These are phyloP conservation scores for Macrostomum lignano DNA, from an alignment of 1,140 invertebrate species.

Conservation along the genomic window DNA sequence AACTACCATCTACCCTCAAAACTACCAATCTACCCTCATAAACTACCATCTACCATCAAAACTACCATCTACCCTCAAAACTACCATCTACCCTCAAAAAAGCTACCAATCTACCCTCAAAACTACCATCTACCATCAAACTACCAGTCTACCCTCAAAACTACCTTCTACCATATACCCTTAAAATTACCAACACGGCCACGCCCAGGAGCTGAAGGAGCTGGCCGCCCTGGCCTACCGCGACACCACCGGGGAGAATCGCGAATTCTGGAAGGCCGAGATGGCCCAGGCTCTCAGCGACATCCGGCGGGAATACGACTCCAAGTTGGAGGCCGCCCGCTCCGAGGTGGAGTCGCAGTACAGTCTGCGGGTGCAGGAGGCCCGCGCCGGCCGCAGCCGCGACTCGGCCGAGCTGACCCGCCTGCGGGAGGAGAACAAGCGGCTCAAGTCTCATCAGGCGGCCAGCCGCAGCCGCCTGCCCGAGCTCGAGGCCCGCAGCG, in stretches of 20 bases:
- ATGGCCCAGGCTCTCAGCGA: neutral
- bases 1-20: too few relatives aligned
- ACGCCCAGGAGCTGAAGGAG: slow-evolving; percentile 1
- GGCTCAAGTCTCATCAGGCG: neutral
- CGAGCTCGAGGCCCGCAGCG: neutral
- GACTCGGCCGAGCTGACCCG: neutral
- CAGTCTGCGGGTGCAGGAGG: slow-evolving; percentile 3
- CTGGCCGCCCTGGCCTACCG: neutral
- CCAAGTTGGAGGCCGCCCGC: neutral
- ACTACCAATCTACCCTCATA: too few relatives aligned
- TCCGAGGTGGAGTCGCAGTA: neutral
- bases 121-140: too few relatives aligned
- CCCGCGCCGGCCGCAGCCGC: neutral
- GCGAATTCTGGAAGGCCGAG: slow-evolving; percentile 2
- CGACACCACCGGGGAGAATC: slow-evolving; percentile 1
- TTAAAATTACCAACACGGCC: too few relatives aligned
- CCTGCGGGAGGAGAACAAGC: slow-evolving; percentile 1
- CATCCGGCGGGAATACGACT: slow-evolving; percentile 4
- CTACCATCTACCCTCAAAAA: too few relatives aligned
- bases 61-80: too few relatives aligned
- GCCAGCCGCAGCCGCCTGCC: neutral
- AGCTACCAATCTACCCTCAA: too few relatives aligned
- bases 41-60: too few relatives aligned
- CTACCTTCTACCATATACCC: too few relatives aligned
- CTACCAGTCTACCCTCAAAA: too few relatives aligned